Evolutionary conservation across 1,140 invertebrate genomes (phyloP).

Genomic region (Harpegnathos saltator): DNA sequence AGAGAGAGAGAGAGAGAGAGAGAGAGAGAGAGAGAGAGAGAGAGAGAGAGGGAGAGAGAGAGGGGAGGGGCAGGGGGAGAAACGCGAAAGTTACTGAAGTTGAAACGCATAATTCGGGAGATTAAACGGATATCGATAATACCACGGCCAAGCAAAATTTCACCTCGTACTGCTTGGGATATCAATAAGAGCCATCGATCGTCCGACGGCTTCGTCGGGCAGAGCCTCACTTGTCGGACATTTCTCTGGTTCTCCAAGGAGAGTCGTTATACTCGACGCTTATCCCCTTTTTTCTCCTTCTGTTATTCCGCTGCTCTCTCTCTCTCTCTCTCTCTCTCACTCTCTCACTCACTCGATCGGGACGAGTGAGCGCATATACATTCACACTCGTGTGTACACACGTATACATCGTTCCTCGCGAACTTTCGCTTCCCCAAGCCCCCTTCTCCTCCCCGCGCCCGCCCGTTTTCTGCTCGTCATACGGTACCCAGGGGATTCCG

Average conservation of each 20-base stretch:
- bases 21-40: not conserved
- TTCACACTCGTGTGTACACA: not conserved
- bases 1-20: not conserved
- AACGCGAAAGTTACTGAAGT: not conserved
- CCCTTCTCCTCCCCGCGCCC: slow-evolving; percentile 39
- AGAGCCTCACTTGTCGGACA: slow-evolving; percentile 23
- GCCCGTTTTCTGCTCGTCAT: slow-evolving; percentile 46
- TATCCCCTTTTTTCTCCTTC: slow-evolving; percentile 25
- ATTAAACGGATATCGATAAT: slow-evolving; percentile 39
- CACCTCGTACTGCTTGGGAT: not conserved
- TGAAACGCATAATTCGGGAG: slow-evolving; percentile 17
- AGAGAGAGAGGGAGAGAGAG: not conserved
- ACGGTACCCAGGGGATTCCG: slow-evolving; percentile 69
- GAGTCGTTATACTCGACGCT: slow-evolving; percentile 20
- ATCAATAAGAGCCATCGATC: slow-evolving; percentile 13
- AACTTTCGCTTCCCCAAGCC: slow-evolving; percentile 12
- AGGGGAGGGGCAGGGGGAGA: not conserved
- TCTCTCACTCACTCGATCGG: no score
- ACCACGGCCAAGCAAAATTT: not conserved
- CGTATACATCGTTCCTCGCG: no score
- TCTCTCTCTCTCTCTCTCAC: no score
- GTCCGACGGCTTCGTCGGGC: slow-evolving; percentile 1
- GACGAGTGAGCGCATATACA: not conserved
- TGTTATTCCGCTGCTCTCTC: slow-evolving; percentile 21
- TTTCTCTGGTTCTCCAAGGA: slow-evolving; percentile 46